Percentiles rank a stretch among this genome's conserved stretches.
phyloP scores from a whole-genome alignment of 2,888 invertebrate species.

The Lymantria dispar region DNA sequence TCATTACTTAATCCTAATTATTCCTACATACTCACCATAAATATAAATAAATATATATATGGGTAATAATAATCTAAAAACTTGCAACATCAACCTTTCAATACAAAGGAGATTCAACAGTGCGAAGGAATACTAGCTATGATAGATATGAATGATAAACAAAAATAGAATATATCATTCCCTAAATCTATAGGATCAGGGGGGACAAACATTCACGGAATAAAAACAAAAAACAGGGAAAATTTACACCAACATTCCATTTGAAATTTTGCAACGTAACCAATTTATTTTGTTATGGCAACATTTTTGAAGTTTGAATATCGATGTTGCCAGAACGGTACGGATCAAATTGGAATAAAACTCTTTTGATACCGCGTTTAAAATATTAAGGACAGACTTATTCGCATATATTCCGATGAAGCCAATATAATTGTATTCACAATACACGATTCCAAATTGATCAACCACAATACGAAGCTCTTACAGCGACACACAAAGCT shows the following conservation, averaged over 20 bases:
- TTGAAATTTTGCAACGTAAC: conserved; percentile 74
- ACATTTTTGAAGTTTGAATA: conserved; percentile 46
- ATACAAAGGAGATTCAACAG: conserved; percentile 66
- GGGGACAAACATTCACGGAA: conserved; percentile 84
- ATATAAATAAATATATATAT: conserved; percentile 20
- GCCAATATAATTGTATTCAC: conserved; percentile 68
- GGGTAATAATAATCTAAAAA: conserved; percentile 51
- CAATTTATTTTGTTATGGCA: conserved; percentile 59
- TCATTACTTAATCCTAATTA: conserved; percentile 33
- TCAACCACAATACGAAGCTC: conserved; percentile 66
- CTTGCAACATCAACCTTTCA: conserved; percentile 72
- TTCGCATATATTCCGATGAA: conserved; percentile 38
- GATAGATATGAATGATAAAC: conserved; percentile 65
- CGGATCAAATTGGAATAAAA: conserved; percentile 77
- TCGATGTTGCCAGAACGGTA: conserved; percentile 67
- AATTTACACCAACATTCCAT: conserved; percentile 87
- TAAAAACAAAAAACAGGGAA: conserved; percentile 50
- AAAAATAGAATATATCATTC: conserved; percentile 64
- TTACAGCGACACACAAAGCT: conserved; percentile 73
- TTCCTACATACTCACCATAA: conserved; percentile 54
- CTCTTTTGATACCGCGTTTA: conserved; percentile 28
- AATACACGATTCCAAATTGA: conserved; percentile 78
- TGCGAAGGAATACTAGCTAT: conserved; percentile 70
- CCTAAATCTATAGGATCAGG: conserved; percentile 65
- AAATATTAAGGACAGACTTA: conserved; percentile 14